Percentiles rank a stretch among this genome's conserved stretches.
Conservation (phyloP, 2,888 invertebrate genomes). For the Hylaea fasciaria region DNA sequence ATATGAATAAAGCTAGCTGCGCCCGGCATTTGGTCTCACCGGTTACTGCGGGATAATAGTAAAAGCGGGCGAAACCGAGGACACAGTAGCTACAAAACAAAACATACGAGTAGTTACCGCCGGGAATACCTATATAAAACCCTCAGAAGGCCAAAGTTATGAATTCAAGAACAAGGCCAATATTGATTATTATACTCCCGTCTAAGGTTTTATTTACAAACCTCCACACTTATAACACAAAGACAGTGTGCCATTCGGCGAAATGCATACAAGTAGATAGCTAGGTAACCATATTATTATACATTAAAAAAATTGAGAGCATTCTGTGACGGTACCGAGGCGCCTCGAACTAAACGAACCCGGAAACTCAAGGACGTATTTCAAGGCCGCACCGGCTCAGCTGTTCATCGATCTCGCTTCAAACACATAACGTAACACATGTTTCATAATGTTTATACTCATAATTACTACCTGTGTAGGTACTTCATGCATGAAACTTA, state of each 20-base stretch:
- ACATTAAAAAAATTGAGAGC: neutral
- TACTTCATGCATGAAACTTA: conserved; percentile 56
- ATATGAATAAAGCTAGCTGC: no score
- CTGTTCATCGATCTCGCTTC: conserved; percentile 53
- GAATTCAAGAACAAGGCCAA: conserved; percentile 34
- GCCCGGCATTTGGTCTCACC: no score
- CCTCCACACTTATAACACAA: no score
- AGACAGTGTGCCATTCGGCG: no score
- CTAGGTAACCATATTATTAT: no score
- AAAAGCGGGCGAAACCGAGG: no score
- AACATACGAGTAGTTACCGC: no score
- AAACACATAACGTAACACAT: neutral
- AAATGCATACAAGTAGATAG: no score
- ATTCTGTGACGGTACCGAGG: neutral
- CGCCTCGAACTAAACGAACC: conserved; percentile 5
- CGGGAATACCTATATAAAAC: no score
- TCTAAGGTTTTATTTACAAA: conserved; percentile 11
- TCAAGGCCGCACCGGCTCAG: conserved; percentile 52
- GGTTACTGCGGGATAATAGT: no score
- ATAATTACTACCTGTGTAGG: neutral
- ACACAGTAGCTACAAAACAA: no score
- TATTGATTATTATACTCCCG: conserved; percentile 28
- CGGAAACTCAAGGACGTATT: conserved; percentile 34
- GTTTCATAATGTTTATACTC: conserved; percentile 1
- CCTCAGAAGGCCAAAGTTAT: conserved; percentile 9